Base-by-base conservation (phyloP, 2,113 vertebrate species). In the Struthidea cinerea region DNA sequence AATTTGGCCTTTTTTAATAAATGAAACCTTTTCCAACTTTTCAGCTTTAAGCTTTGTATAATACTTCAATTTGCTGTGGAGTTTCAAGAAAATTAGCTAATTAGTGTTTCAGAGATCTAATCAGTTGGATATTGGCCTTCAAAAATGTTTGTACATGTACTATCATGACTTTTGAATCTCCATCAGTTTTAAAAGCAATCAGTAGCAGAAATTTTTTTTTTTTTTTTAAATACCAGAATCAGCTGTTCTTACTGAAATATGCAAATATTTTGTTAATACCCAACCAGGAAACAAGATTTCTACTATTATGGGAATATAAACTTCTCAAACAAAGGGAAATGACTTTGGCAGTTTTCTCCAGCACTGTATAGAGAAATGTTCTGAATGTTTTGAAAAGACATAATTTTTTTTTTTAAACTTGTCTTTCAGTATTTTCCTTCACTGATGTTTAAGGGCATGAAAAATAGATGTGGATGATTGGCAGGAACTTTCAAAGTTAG, bases 51-150 rank as follows among this genome's bases (percentile, higher is more conserved):
- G 64, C 82, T 32, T 83, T 74, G 30, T 73, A 63, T 88, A 93
- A 90, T 75, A 67, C 42, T 95, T 95, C 77, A 84, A 79, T 93
- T 93, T 96, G 39, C 79, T 88, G 35, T 74, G 23, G 42, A 88
- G 68, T 86, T 96, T 92, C 64, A 96, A 88, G 70, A 91, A 96
- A 93, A 88, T 75, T 80, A 91, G 63, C 67, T 95, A 96, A 95
- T 96, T 95, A 91, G 75, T 49, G 80, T 96, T 93, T 67, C 85
- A 84, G 75, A 90, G 90, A 96, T 96, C 33, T 91, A 80, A 95
- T 94, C 90, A 86, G 30, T 74, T 90, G 55, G 30, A 83, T 86
- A 70, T 75, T 92, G 67, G 85, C 79, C 79, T 95, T 91, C 42
- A 93, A 85, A 94, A 87, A 78, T 95, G 47, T 92, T 94, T 74